Base-by-base conservation (phyloP, 2,888 invertebrate species). In the Tipula lateralis region DNA sequence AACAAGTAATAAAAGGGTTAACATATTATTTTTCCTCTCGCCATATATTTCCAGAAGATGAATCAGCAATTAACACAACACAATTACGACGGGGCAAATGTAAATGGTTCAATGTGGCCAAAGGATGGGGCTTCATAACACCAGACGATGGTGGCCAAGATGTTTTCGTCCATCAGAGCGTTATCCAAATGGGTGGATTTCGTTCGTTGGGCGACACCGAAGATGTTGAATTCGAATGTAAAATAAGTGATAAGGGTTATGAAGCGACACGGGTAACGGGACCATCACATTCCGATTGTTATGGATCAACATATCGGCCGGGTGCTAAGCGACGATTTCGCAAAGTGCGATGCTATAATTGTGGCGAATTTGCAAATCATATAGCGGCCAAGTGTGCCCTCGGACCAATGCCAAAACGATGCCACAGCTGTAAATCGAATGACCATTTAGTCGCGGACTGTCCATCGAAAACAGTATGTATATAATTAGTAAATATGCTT, bases 71-170 rank as follows among this genome's bases (percentile, higher is more conserved):
- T 82, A 82, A 2, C 30, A 82, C 82, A 82, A 16, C 66, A 66
- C 66, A 32, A 30, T 82, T 82, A 82, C 92, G 95, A 86, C 92
- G 93, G 88, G 96, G 96, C 85, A 93, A 94, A 89, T 97, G 97
- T 92, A 97, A 97, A 92, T 97, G 97, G 97, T 97, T 97, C 91
- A 97, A 97, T 91, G 97, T 97, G 86, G 96, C 96, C 87, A 97
- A 97, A 91, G 97, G 97, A 86, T 97, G 96, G 96, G 97, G 97
- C 86, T 97, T 97, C 91, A 94, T 97, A 89, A 96, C 96, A 86
- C 97, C 97, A 83, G 94, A 96, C 88, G 97, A 97, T 89, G 96
- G 96, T 82, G 94, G 95, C 7, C 95, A 95, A 90, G 97, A 97
- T 90, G 96, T 97, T 86, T 97, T 97, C 89, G 97, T 97, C 85